Evolutionary conservation across 92 coral and sea anemone genomes (phyloP).

Genomic region (Palythoa heliodiscus): DNA sequence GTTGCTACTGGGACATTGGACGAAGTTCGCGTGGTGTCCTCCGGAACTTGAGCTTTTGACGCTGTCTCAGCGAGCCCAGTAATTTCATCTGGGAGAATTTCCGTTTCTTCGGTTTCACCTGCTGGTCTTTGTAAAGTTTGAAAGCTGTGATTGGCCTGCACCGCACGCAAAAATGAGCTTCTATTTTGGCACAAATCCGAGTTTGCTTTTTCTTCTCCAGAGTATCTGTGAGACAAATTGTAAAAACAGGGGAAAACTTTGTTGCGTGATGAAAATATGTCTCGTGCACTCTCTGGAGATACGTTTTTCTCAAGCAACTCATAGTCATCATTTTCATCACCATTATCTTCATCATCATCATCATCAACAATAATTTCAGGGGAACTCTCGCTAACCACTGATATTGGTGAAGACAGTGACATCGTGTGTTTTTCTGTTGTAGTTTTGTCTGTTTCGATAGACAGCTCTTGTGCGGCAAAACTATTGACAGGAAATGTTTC

Average conservation of each 20-base stretch:
- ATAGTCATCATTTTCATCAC: too few species aligned
- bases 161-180: not conserved
- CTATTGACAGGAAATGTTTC: not conserved
- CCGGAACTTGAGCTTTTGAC: not conserved
- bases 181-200: not conserved
- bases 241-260: too few species aligned
- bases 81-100: not conserved
- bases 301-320: not conserved
- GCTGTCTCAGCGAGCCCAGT: not conserved
- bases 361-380: not conserved
- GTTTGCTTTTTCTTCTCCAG: not conserved
- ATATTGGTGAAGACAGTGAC: not conserved
- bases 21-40: not conserved
- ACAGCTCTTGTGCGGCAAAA: not conserved
- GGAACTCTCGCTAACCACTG: not conserved
- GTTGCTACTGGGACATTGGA: not conserved
- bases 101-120: not conserved
- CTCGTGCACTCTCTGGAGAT: not conserved
- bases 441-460: not conserved
- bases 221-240: not conserved
- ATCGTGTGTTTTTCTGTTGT: not conserved
- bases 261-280: not conserved
- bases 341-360: not conserved
- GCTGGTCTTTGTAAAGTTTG: not conserved
- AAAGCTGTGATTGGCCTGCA: not conserved